These are phyloP conservation scores for Lapara coniferarum DNA, from an alignment of 2,888 invertebrate genomes.

Conservation along the genomic window DNA sequence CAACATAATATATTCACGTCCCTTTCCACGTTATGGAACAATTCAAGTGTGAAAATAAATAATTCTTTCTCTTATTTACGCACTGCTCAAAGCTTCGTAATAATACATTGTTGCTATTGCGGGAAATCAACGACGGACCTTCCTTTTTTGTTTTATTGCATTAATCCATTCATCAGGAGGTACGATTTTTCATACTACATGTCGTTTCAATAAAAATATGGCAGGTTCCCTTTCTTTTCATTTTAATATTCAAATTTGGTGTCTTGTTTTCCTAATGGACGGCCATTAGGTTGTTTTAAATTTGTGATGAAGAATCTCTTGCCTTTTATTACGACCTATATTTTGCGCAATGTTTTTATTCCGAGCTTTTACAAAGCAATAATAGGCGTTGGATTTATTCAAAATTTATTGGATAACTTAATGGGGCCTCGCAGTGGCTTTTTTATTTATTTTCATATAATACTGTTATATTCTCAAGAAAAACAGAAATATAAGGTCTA, in stretches of 20 bases:
- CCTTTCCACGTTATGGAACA: conserved; percentile 45
- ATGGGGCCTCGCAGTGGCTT: background rate
- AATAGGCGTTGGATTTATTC: background rate
- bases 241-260: conserved; percentile 15
- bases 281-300: conserved; percentile 8
- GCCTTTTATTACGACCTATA: conserved; percentile 4
- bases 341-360: background rate
- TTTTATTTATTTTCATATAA: too few species aligned
- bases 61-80: conserved; percentile 39
- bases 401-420: background rate
- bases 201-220: background rate
- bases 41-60: conserved; percentile 52
- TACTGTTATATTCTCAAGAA: too few species aligned
- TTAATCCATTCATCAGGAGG: too few species aligned
- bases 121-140: too few species aligned
- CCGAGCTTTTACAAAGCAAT: background rate
- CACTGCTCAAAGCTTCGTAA: conserved; percentile 33
- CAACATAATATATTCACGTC: conserved; percentile 34
- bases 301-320: background rate
- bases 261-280: conserved; percentile 4
- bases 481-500: too few species aligned
- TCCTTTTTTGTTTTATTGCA: too few species aligned
- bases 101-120: conserved; percentile 30
- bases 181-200: too few species aligned
- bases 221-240: background rate